Conservation (phyloP, 2,797 vertebrate genomes). For the Coracias cyanogaster region DNA sequence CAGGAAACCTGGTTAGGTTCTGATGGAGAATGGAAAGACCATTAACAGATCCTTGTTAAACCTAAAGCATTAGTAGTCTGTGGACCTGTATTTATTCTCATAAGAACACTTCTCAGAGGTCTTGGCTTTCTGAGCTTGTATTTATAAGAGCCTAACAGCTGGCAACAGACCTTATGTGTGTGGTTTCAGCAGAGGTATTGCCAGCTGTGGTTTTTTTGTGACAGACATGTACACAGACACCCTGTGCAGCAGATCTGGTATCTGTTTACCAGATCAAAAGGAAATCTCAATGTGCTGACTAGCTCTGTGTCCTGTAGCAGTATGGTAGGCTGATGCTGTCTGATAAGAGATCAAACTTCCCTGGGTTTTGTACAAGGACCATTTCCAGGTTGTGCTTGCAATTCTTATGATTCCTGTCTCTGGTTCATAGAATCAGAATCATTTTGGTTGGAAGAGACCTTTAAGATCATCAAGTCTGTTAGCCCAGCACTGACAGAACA, state of each 20-base stretch:
- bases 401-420: background rate
- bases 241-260: background rate
- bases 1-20: background rate
- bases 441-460: background rate
- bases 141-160: background rate
- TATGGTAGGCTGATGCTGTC: background rate
- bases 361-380: background rate
- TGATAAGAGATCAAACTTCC: background rate
- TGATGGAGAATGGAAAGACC: background rate
- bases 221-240: background rate
- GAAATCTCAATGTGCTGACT: background rate
- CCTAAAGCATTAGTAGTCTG: background rate
- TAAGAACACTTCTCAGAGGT: background rate
- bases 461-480: background rate
- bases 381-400: background rate
- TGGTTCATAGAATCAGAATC: background rate
- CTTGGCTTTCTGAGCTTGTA: background rate
- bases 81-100: background rate
- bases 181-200: background rate
- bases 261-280: background rate
- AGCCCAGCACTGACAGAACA: background rate
- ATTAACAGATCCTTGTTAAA: background rate
- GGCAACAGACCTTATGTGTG: background rate
- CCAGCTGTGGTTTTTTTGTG: background rate
- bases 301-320: background rate